phyloP scores from a whole-genome alignment of 30 jellyfish, hydroid and myxozoan species.

The Clytia hemisphaerica region DNA sequence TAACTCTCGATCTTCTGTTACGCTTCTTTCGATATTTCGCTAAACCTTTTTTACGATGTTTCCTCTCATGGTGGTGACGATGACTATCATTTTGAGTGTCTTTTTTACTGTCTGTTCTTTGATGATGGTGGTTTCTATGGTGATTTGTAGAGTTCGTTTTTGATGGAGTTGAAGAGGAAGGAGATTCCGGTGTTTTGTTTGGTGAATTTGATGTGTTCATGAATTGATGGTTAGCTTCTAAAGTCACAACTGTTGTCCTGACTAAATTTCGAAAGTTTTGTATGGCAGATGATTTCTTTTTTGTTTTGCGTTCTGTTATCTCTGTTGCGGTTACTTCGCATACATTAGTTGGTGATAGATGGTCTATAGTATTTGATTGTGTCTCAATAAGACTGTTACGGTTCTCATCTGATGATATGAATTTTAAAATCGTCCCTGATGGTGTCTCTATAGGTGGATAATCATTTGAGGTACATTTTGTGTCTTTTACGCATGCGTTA shows the following conservation, averaged over 20 bases:
- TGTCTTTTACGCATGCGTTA: too few relatives aligned
- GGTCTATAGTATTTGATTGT: background rate
- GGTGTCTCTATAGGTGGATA: too few relatives aligned
- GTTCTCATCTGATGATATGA: conserved; percentile 28
- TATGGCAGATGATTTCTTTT: conserved; percentile 26
- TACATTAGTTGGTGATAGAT: conserved; percentile 13
- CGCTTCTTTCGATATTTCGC: conserved; percentile 34
- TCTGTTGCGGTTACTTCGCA: conserved; percentile 37
- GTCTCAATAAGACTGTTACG: conserved; percentile 14
- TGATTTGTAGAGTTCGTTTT: too few relatives aligned
- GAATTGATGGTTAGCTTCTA: background rate
- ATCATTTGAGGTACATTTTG: too few relatives aligned
- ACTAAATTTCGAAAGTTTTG: conserved; percentile 17
- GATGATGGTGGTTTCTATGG: too few relatives aligned
- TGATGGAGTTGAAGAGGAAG: too few relatives aligned
- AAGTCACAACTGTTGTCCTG: conserved; percentile 12
- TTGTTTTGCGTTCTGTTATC: conserved; percentile 29
- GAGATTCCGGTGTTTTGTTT: background rate
- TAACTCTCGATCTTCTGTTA: conserved; percentile 62
- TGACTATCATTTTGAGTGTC: background rate
- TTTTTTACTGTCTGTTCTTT: background rate
- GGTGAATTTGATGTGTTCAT: background rate
- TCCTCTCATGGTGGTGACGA: background rate
- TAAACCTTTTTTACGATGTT: background rate
- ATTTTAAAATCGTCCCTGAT: too few relatives aligned